Evolutionary conservation across 2,797 vertebrate genomes (phyloP), one percentile per base, ranked within the genome.

Genomic region (Caiman crocodilus): DNA sequence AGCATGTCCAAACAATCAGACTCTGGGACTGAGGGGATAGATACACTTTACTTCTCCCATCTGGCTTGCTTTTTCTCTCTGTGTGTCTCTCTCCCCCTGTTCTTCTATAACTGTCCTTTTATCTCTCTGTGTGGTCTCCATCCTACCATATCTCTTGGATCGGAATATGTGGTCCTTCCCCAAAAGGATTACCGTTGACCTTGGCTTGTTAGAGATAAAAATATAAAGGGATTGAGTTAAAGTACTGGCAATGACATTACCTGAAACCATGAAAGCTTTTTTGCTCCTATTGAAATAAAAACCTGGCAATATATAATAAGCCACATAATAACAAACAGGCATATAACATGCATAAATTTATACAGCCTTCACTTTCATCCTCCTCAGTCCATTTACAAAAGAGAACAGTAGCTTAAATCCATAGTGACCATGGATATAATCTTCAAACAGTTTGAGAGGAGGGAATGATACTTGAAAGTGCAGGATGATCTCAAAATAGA

Each of bases 351-450:
- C 42, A 60, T 13, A 84, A 17, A 3, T 9, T 7, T 82, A n/a
- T 25, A 4, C 6, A 80, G 18, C 13, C n/a, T 58, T 64, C 0
- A 0, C 50, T 57, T 26, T 17, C 56, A 28, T 32, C 18, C 23
- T 85, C 61, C 35, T 65, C 63, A 13, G 4, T 4, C 4, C 6
- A 81, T 23, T 1, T 35, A 65, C 20, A 17, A 84, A 0, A 0
- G 15, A 75, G 5, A 50, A 11, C 21, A 7, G 3, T 3, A 28
- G 4, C 14, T 64, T 71, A 35, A 56, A 30, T 50, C 76, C n/a
- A 6, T 5, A 74, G 71, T 25, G 67, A 35, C 21, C 89, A 23
- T 0, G 2, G 30, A 57, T 73, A 28, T 6, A 57, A 30, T 5
- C 26, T 76, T 78, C 73, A 75, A 0, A 20, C 35, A 75, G n/a